A percentile compares a stretch with the other conserved stretches of the same genome.
Conservation (phyloP, 2,113 vertebrate species). For the Hystrix cristata region DNA sequence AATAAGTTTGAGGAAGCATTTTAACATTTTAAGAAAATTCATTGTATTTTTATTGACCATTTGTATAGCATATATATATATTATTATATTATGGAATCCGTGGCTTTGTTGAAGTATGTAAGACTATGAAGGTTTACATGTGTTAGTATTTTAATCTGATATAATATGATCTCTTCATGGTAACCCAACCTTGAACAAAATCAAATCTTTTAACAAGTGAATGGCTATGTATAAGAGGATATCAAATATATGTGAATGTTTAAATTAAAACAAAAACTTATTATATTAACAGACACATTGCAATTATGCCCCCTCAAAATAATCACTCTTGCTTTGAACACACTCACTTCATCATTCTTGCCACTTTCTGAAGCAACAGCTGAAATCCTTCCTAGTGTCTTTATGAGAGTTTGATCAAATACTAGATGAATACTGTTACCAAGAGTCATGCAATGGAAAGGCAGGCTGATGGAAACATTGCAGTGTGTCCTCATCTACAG, state of each 20-base stretch:
- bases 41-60: not conserved
- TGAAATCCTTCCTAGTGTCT: not conserved
- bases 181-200: not conserved
- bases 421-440: not conserved
- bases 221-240: not conserved
- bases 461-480: not conserved
- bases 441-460: not conserved
- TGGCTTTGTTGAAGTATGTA: not conserved
- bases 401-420: not conserved
- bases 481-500: not conserved
- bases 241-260: not conserved
- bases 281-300: not conserved
- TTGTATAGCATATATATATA: not conserved
- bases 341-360: not conserved
- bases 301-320: not conserved
- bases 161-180: not conserved
- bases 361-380: not conserved
- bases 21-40: not conserved
- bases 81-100: not conserved
- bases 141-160: not conserved
- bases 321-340: not conserved
- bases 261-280: not conserved
- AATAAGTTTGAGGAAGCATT: slow-evolving; percentile 29
- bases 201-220: not conserved
- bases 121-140: not conserved